Conservation (phyloP, 1,140 invertebrate genomes). For the Temnothorax nylanderi region DNA sequence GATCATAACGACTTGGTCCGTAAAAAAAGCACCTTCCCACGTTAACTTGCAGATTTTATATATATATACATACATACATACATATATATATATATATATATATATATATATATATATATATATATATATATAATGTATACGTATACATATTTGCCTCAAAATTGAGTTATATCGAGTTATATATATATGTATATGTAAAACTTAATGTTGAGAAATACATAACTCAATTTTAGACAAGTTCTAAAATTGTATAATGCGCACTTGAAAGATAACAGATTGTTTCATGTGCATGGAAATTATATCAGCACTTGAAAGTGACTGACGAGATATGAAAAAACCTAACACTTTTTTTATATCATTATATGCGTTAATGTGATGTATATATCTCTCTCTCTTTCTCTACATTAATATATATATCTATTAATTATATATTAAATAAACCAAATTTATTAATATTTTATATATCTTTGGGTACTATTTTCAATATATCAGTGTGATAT, state of each 20-base stretch:
- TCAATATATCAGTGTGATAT: neutral
- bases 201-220: neutral
- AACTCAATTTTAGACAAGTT: neutral
- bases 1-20: constrained; percentile 24
- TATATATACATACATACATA: too few relatives aligned
- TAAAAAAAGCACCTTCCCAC: constrained; percentile 11
- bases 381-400: too few relatives aligned
- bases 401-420: neutral
- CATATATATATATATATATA: neutral
- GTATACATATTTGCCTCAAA: neutral
- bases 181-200: constrained; percentile 3
- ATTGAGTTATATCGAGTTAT: neutral
- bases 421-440: constrained; percentile 3
- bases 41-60: constrained; percentile 14
- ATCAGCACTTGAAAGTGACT: neutral
- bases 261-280: neutral
- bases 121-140: neutral
- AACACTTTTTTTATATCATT: neutral
- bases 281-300: neutral
- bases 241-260: neutral
- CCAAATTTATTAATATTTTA: neutral
- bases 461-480: neutral
- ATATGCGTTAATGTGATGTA: neutral
- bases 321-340: neutral
- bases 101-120: neutral